Conservation (phyloP, 53 echinoderm and acorn worm genomes). For the Actinopyga echinites region DNA sequence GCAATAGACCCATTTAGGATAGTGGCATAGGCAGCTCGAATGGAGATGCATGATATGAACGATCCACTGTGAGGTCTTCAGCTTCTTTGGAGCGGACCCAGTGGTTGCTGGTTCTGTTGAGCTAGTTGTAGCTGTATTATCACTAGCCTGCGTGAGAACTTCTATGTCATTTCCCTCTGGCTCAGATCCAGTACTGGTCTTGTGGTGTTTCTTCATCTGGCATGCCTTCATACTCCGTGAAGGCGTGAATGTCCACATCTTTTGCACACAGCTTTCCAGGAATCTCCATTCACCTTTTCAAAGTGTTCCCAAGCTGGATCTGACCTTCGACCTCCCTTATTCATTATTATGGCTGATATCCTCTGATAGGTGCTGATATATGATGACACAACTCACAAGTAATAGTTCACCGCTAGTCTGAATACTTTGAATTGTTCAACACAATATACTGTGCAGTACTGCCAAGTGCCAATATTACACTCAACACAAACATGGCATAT, state of each 20-base stretch:
- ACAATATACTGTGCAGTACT: too few species aligned
- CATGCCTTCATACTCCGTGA: background rate
- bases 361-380: background rate
- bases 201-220: constrained; percentile 14
- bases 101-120: background rate
- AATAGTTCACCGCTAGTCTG: background rate
- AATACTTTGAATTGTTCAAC: too few species aligned
- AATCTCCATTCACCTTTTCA: constrained; percentile 8
- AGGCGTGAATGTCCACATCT: constrained; percentile 19
- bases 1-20: too few species aligned
- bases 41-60: too few species aligned
- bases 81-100: too few species aligned
- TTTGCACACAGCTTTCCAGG: constrained; percentile 18
- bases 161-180: background rate
- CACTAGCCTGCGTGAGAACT: constrained; percentile 1
- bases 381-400: background rate
- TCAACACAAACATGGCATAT: background rate
- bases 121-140: constrained; percentile 12
- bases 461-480: background rate
- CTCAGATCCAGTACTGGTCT: background rate
- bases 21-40: too few species aligned
- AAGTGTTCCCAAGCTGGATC: background rate
- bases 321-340: background rate
- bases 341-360: background rate
- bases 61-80: too few species aligned